These are phyloP conservation scores for Amblyjoppa fuscipennis DNA, from an alignment of 2,888 invertebrate species.

Conservation along the genomic window DNA sequence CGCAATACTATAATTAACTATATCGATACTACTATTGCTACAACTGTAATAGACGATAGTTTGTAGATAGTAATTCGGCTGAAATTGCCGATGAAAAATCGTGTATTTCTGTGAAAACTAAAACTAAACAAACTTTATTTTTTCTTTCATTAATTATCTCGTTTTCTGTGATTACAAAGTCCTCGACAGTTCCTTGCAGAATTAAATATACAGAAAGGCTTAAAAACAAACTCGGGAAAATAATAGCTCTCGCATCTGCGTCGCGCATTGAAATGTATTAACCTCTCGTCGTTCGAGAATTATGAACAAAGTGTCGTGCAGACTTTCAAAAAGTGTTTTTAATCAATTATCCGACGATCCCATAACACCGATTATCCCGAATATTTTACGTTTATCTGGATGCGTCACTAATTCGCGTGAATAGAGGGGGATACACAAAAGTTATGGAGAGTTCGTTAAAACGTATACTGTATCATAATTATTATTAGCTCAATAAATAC, in stretches of 20 bases:
- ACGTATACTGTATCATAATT: constrained; percentile 67
- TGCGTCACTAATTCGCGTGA: constrained; percentile 10
- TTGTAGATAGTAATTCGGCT: constrained; percentile 44
- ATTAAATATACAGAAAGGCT: constrained; percentile 41
- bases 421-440: background rate
- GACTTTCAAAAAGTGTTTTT: background rate
- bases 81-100: constrained; percentile 56
- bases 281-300: constrained; percentile 3
- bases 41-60: constrained; percentile 36
- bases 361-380: background rate
- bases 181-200: constrained; percentile 77
- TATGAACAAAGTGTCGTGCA: constrained; percentile 4
- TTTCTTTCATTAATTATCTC: constrained; percentile 59
- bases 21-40: constrained; percentile 51
- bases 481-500: constrained; percentile 74
- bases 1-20: constrained; percentile 52
- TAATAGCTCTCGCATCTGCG: background rate
- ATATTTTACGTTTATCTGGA: background rate
- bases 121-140: constrained; percentile 41
- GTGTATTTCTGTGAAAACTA: constrained; percentile 65
- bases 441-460: constrained; percentile 21
- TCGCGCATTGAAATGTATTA: constrained; percentile 12
- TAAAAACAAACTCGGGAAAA: constrained; percentile 7
- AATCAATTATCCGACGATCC: background rate
- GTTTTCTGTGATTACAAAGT: constrained; percentile 62